Evolutionary conservation across 1,140 invertebrate genomes (phyloP).

Genomic region (Condylostylus longicornis): DNA sequence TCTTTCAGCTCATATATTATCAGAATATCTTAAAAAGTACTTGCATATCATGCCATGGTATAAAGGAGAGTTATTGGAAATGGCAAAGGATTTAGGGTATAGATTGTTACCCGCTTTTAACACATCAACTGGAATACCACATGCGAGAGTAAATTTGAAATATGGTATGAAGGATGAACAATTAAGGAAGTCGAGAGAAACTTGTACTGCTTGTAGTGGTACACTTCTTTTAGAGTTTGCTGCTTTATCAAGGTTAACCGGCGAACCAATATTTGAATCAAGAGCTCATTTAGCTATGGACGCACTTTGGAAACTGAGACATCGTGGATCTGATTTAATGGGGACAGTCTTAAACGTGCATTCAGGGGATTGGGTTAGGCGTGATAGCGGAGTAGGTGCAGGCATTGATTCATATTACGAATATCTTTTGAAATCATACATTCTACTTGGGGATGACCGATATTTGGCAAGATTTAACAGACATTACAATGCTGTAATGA

Average conservation of each 20-base stretch:
- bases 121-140: conserved; percentile 92
- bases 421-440: conserved; percentile 89
- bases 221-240: conserved; percentile 97
- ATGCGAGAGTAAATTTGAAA: conserved; percentile 83
- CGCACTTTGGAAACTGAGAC: conserved; percentile 84
- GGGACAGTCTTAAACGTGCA: conserved; percentile 92
- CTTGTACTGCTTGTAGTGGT: conserved; percentile 95
- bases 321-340: conserved; percentile 83
- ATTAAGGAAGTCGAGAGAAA: conserved; percentile 65
- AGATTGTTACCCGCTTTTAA: conserved; percentile 92
- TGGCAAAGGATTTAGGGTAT: conserved; percentile 87
- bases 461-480: conserved; percentile 87
- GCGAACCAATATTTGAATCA: conserved; percentile 84
- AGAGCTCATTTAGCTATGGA: conserved; percentile 95
- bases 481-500: conserved; percentile 97
- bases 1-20: conserved; percentile 82
- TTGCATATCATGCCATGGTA: conserved; percentile 78
- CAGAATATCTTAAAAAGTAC: conserved; percentile 62
- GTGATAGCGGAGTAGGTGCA: conserved; percentile 94
- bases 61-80: conserved; percentile 67
- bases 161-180: conserved; percentile 69
- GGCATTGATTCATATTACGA: conserved; percentile 99
- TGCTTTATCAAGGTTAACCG: conserved; percentile 80
- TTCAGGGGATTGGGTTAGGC: conserved; percentile 89
- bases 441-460: conserved; percentile 70